Evolutionary conservation across 2,888 invertebrate species (phyloP), one percentile per base, ranked within the genome.

Genomic region (Nesidiocoris tenuis): DNA sequence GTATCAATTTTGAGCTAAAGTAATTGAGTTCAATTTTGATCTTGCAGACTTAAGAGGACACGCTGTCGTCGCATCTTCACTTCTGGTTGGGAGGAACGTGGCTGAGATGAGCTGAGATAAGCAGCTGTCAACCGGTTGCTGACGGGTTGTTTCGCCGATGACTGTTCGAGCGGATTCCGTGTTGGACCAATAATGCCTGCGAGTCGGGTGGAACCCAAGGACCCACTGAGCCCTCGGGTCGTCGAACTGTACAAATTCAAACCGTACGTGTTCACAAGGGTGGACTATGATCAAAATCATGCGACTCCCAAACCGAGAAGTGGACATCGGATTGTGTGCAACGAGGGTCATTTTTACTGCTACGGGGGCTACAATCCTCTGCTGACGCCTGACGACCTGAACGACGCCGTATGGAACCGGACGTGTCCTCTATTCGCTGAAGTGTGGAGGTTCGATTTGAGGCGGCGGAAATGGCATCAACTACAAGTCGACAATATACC

Each of bases 291-390:
- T 3, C 57, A 65, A 79, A 61, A 61, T 2, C 19, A 54, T 16
- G 18, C 7, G 1, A 63, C 66, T 78, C 92, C 92, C 0, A 86
- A 88, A 80, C 88, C 91, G 24, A 86, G 96, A 79, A 95, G 95
- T 85, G 96, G 96, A 0, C 96, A 96, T 84, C 88, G 96, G 77
- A 91, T 95, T 78, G 93, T 91, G n/a, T 93, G 93, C 81, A 88
- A 89, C 80, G 87, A 89, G 54, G 85, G 86, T 2, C 87, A 91
- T 83, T 86, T 97, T 72, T 96, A 93, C 83, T 91, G 92, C 21
- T 91, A 94, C 82, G 97, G 96, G 23, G 96, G 96, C 0, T 97
- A 93, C 82, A 95, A 95, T 84, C 95, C 92, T 0, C 82, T 86
- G 57, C 56, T 65, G 25, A 19, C 18, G 12, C 77, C 74, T 16